Conservation (phyloP, 1,140 invertebrate genomes). For the Aplysia californica region DNA sequence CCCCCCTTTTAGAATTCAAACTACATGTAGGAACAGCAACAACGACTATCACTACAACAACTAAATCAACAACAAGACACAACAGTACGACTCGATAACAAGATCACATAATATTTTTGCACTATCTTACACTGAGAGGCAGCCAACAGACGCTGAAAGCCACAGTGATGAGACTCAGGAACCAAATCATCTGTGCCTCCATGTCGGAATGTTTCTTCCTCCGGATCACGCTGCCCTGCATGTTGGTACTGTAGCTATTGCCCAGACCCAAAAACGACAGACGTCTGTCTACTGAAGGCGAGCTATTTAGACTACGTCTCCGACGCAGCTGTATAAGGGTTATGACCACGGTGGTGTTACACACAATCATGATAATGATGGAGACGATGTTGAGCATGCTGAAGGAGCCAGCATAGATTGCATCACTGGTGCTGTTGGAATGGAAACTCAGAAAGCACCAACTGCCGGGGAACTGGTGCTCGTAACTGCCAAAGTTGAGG, state of each 20-base stretch:
- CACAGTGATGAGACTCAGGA: slow-evolving; percentile 67
- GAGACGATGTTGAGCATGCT: slow-evolving; percentile 57
- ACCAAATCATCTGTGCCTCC: slow-evolving; percentile 68
- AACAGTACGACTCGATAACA: no score
- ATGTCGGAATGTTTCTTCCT: slow-evolving; percentile 55
- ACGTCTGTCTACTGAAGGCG: slow-evolving; percentile 30
- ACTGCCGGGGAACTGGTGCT: slow-evolving; percentile 64
- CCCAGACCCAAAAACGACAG: background rate
- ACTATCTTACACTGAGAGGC: slow-evolving; percentile 68
- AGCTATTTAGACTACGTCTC: slow-evolving; percentile 42
- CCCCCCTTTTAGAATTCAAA: no score
- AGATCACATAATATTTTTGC: no score
- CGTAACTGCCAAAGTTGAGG: slow-evolving; percentile 65
- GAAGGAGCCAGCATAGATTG: slow-evolving; percentile 58
- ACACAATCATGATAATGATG: slow-evolving; percentile 57
- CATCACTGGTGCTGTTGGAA: slow-evolving; percentile 49
- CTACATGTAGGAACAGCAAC: no score
- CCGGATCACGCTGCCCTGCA: slow-evolving; percentile 26
- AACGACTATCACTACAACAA: no score
- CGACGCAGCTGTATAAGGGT: slow-evolving; percentile 60
- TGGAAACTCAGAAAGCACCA: slow-evolving; percentile 70
- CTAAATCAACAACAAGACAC: no score
- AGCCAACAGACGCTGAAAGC: slow-evolving; percentile 67
- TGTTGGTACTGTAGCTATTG: background rate
- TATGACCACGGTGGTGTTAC: slow-evolving; percentile 59